Base-by-base conservation (phyloP, 2,113 vertebrate species). In the Rhinogobius similis region DNA sequence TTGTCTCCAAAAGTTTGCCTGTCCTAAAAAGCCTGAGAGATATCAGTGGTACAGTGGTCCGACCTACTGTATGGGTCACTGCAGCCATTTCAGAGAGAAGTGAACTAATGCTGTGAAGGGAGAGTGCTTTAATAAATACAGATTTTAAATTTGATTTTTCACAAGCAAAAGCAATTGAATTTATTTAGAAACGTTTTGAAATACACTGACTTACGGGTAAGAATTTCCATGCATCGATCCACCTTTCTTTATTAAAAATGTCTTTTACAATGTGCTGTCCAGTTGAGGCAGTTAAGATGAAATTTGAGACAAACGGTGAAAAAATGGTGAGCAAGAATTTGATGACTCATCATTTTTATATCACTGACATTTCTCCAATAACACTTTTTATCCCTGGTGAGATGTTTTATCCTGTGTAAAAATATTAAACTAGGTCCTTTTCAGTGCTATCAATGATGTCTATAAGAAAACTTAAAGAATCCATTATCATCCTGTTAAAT, bases 1-100 rank as follows among this genome's bases (percentile, higher is more conserved):
- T 74, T 82, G 72, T 88, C 85, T 88, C 70, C 53, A 61, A 88
- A 85, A 86, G 71, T 76, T 81, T 71, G 9, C 65, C 78, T 79
- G 62, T 72, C 77, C 56, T 69, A 73, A 70, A 78, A 81, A 72
- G 67, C 75, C 67, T 75, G 48, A 10, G 73, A 67, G 67, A 77
- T 63, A 75, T 63, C 70, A 67, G 38, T 46, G 46, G 26, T 43
- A 72, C 58, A 67, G 65, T 36, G n/a, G 13, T n/a, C 67, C 20
- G 9, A 66, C 66, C 58, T 68, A 63, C 65, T 53, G 76, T 59
- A 32, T 9, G 2, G 46, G 73, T 59, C 58, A 43, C 66, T 67
- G 24, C 52, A 65, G 62, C 26, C 26, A 18, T 58, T 27, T 58
- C 29, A 29, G 55, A 18, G 14, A 16, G 14, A 29, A 18, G 5